Conservation (phyloP, 2,888 invertebrate genomes). For the Rhingia campestris region DNA sequence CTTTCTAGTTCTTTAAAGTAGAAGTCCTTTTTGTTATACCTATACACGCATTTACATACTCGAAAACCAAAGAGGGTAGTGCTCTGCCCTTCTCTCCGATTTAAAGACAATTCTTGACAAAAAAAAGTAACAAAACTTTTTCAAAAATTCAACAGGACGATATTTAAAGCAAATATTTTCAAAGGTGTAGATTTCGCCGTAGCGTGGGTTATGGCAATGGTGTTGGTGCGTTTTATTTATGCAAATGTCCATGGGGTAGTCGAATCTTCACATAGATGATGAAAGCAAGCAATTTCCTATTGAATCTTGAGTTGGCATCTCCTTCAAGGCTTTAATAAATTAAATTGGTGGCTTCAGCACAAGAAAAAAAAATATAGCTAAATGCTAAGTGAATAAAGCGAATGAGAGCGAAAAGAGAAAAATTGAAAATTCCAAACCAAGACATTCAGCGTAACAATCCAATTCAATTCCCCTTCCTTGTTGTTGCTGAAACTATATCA, state of each 20-base stretch:
- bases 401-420: neutral
- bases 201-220: neutral
- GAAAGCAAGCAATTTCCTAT: slow-evolving; percentile 10
- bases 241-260: slow-evolving; percentile 19
- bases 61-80: neutral
- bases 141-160: slow-evolving; percentile 1
- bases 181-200: slow-evolving; percentile 25
- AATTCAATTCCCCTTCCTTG: slow-evolving; percentile 7
- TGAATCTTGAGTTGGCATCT: neutral
- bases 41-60: slow-evolving; percentile 32
- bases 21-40: neutral
- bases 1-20: slow-evolving; percentile 23
- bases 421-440: slow-evolving; percentile 4
- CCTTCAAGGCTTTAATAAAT: slow-evolving; percentile 4
- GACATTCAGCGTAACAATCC: slow-evolving; percentile 2
- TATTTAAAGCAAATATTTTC: slow-evolving; percentile 19
- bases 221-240: slow-evolving; percentile 32
- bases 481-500: neutral
- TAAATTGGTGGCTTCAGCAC: neutral
- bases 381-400: neutral
- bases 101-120: neutral
- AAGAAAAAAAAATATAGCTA: neutral
- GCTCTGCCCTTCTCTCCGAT: neutral
- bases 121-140: neutral
- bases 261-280: slow-evolving; percentile 21